Evolutionary conservation across 2,113 vertebrate genomes (phyloP).

Genomic region (Podarcis cretensis): DNA sequence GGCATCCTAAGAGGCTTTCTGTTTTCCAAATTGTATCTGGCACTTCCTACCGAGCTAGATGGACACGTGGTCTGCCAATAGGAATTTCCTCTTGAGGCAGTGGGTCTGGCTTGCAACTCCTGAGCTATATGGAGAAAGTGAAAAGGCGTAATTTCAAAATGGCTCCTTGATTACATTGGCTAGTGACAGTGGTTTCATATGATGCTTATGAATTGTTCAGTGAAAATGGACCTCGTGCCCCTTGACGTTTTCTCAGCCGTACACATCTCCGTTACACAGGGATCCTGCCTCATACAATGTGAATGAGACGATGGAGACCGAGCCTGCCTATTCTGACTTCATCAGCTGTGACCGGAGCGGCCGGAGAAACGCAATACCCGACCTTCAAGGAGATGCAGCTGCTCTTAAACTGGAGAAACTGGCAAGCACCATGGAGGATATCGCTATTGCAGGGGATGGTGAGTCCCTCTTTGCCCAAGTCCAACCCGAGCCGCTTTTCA

Average conservation of each 20-base stretch:
- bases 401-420: constrained; percentile 85
- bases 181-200: background rate
- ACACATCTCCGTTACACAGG: constrained; percentile 41
- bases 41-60: background rate
- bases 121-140: background rate
- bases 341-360: constrained; percentile 94
- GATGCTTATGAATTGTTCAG: background rate
- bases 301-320: constrained; percentile 93
- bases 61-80: background rate
- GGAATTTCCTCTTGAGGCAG: background rate
- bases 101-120: background rate
- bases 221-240: background rate
- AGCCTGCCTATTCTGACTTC: constrained; percentile 94
- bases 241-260: background rate
- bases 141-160: background rate
- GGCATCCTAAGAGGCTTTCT: background rate
- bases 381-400: constrained; percentile 83
- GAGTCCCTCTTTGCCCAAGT: constrained; percentile 30
- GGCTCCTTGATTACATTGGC: background rate
- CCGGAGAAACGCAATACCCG: constrained; percentile 93
- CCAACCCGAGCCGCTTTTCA: background rate
- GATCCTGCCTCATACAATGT: constrained; percentile 82
- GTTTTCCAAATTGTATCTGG: background rate
- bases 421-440: constrained; percentile 83
- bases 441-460: constrained; percentile 73